Base-by-base conservation (phyloP, 2,797 vertebrate genomes). In the Acanthurus tractus region DNA sequence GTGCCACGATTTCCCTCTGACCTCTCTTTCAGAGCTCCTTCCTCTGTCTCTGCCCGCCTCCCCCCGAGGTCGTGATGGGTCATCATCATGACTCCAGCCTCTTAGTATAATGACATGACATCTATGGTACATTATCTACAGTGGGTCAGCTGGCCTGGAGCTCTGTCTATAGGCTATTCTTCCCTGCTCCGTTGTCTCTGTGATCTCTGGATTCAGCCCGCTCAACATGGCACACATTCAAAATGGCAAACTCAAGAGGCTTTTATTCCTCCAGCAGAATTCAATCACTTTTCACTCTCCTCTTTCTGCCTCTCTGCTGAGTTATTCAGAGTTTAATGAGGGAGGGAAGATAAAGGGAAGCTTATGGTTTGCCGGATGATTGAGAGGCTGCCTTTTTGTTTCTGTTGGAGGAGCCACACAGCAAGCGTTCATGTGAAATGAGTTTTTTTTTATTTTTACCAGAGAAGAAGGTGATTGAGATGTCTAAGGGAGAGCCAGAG, bases 251-350 rank as follows among this genome's bases (percentile, higher is more conserved):
- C 87, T 89, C 73, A 79, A 90, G 88, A 84, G 87, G 70, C 85
- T 90, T 92, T 90, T 88, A 86, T 90, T 89, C 91, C 58, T 83
- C 79, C 53, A 50, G 54, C 63, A 88, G 85, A 91, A 88, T 86
- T 84, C 83, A 91, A 88, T 90, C 89, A 87, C 86, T 88, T 80
- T 74, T 81, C 72, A 82, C 70, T 67, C 74, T 63, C 46, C 22
- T 78, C 80, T 80, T 53, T 82, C 78, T 82, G 73, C 78, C 65
- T 86, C 62, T 83, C 82, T 58, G 72, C 83, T 80, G 90, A 86
- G 89, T 89, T 88, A 92, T 92, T 90, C 89, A 90, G 84, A 89
- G 86, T 90, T 90, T 93, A 93, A 92, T 91, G 86, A 92, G 89
- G 79, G 65, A 71, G 70, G 69, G 55, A 38, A 83, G 80, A 91